phyloP scores from a whole-genome alignment of 2,888 invertebrate species.

The Andricus curvator region DNA sequence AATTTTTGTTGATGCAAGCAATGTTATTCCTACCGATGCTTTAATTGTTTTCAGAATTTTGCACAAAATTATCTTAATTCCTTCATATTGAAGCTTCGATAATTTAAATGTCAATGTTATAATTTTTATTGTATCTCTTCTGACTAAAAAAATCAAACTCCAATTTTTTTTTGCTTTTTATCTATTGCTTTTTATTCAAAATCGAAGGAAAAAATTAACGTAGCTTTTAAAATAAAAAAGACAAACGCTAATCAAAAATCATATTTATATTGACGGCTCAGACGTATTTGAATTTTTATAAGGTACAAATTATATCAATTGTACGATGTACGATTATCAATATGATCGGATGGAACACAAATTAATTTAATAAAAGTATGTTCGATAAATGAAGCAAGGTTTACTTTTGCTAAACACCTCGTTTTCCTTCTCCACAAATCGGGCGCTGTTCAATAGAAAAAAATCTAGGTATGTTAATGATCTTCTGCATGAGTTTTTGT shows the following conservation, averaged over 20 bases:
- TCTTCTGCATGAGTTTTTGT: slow-evolving; percentile 18
- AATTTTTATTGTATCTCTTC: not conserved
- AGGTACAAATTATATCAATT: slow-evolving; percentile 48
- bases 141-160: not conserved
- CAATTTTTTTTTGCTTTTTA: not conserved
- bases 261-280: slow-evolving; percentile 47
- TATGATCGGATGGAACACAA: slow-evolving; percentile 52
- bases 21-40: not conserved
- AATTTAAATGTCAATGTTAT: not conserved
- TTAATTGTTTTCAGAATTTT: not conserved
- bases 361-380: slow-evolving; percentile 50
- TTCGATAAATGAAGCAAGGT: slow-evolving; percentile 50
- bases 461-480: slow-evolving; percentile 17
- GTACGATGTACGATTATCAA: slow-evolving; percentile 49
- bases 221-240: slow-evolving; percentile 33
- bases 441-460: not conserved
- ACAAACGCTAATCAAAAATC: slow-evolving; percentile 45
- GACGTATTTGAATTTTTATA: slow-evolving; percentile 54
- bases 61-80: not conserved
- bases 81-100: no score
- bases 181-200: slow-evolving; percentile 8
- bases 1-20: no score
- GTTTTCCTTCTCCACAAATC: not conserved
- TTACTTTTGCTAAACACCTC: slow-evolving; percentile 43
- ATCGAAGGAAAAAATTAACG: not conserved